These are phyloP conservation scores for Plebejus anna DNA, from an alignment of 2,888 invertebrate species.

Conservation along the genomic window DNA sequence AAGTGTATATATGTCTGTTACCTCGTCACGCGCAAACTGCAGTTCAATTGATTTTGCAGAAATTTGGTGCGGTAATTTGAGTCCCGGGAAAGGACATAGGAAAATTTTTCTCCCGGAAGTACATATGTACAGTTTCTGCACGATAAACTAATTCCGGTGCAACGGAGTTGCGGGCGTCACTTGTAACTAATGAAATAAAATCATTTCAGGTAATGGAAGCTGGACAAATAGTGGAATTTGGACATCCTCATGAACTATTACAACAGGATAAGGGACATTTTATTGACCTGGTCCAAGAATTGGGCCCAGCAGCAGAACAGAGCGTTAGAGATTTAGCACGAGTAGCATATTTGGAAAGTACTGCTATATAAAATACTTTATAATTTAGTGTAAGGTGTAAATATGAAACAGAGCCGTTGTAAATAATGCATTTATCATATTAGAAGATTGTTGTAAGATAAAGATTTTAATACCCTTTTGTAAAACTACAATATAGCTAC, in stretches of 20 bases:
- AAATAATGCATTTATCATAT: background rate
- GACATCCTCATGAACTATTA: slow-evolving; percentile 23
- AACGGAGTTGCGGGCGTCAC: background rate
- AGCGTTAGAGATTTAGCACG: slow-evolving; percentile 23
- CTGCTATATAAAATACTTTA: background rate
- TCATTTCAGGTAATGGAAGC: slow-evolving; percentile 20
- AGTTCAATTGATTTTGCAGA: too few relatives aligned
- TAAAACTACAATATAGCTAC: background rate
- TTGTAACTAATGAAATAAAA: background rate
- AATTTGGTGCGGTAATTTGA: too few relatives aligned
- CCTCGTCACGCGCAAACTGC: too few relatives aligned
- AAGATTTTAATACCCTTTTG: background rate
- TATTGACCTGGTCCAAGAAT: slow-evolving; percentile 9
- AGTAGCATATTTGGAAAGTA: slow-evolving; percentile 14
- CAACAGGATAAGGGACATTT: slow-evolving; percentile 21
- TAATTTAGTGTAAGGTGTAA: background rate
- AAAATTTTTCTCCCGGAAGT: too few relatives aligned
- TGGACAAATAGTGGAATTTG: slow-evolving; percentile 14
- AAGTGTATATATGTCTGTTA: too few relatives aligned
- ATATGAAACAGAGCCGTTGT: background rate
- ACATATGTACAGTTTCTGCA: too few relatives aligned
- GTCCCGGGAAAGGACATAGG: too few relatives aligned
- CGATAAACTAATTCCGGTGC: background rate
- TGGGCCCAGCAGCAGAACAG: slow-evolving; percentile 24
- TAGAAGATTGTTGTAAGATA: background rate